A percentile compares a stretch with the other conserved stretches of the same genome.
Evolutionary conservation across 2,888 invertebrate genomes (phyloP).

Genomic region (Eupithecia vulgata): DNA sequence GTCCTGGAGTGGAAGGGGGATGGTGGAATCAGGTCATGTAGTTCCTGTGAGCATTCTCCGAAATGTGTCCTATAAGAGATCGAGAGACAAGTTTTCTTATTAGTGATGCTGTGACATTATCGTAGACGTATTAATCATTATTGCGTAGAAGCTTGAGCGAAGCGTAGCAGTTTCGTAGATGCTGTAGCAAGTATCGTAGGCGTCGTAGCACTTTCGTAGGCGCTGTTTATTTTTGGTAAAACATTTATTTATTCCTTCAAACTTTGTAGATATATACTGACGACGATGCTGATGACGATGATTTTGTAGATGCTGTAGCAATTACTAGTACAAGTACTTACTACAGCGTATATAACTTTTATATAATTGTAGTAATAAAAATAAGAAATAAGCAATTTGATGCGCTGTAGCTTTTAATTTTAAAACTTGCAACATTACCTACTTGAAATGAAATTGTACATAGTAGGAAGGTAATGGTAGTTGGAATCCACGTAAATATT

Average conservation of each 20-base stretch:
- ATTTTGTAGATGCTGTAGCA: neutral
- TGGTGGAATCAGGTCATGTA: no score
- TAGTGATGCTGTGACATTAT: neutral
- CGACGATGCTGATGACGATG: neutral
- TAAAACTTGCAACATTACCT: neutral
- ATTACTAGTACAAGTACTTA: no score
- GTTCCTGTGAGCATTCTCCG: no score
- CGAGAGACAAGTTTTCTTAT: no score
- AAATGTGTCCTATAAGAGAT: no score
- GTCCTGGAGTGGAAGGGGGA: no score
- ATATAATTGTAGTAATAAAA: neutral
- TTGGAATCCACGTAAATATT: conserved; percentile 8
- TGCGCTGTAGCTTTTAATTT: neutral
- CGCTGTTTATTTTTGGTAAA: neutral
- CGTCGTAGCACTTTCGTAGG: neutral
- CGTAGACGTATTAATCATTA: no score
- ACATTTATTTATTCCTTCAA: no score
- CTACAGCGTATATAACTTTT: no score
- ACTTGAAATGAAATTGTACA: neutral
- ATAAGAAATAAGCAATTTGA: neutral
- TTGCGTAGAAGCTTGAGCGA: no score
- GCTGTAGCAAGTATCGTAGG: neutral
- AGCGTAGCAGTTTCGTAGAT: neutral
- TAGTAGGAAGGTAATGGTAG: neutral
- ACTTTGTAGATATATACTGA: no score